phyloP scores from a whole-genome alignment of 2,113 vertebrate species.

The Oncorhynchus gorbuscha region DNA sequence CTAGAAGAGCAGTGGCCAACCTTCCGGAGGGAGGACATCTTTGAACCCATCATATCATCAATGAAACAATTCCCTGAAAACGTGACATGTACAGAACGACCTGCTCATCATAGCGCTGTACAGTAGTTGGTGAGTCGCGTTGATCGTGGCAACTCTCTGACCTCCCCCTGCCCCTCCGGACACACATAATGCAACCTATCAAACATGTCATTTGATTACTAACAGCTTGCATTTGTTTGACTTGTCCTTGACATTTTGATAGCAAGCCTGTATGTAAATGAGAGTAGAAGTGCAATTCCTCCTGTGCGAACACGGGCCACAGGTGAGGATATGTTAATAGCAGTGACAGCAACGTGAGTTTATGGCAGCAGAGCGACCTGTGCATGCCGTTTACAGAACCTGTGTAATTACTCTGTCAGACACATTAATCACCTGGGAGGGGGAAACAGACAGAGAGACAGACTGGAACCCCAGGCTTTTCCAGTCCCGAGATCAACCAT shows the following conservation, averaged over 20 bases:
- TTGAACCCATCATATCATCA: not conserved
- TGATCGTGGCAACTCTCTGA: not conserved
- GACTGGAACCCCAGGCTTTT: not conserved
- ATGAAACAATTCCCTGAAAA: not conserved
- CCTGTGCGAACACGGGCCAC: not conserved
- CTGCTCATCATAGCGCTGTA: too few species aligned
- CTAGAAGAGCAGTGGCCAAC: not conserved
- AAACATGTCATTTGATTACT: not conserved
- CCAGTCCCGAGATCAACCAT: not conserved
- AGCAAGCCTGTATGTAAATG: too few species aligned
- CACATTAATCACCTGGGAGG: not conserved
- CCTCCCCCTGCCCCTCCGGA: not conserved
- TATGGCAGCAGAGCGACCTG: not conserved
- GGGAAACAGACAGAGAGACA: not conserved
- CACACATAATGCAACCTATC: not conserved
- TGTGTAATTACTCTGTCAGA: slow-evolving; percentile 1
- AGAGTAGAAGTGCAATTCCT: not conserved
- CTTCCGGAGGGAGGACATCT: not conserved
- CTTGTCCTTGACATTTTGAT: too few species aligned
- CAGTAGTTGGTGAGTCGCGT: not conserved
- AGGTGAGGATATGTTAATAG: not conserved
- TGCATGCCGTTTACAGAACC: not conserved
- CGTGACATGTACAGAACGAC: not conserved
- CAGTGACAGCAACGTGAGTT: not conserved
- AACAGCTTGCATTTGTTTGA: too few species aligned